Evolutionary conservation across 2,113 vertebrate species (phyloP), one percentile per base, ranked within the genome.

Genomic region (Zeus faber): DNA sequence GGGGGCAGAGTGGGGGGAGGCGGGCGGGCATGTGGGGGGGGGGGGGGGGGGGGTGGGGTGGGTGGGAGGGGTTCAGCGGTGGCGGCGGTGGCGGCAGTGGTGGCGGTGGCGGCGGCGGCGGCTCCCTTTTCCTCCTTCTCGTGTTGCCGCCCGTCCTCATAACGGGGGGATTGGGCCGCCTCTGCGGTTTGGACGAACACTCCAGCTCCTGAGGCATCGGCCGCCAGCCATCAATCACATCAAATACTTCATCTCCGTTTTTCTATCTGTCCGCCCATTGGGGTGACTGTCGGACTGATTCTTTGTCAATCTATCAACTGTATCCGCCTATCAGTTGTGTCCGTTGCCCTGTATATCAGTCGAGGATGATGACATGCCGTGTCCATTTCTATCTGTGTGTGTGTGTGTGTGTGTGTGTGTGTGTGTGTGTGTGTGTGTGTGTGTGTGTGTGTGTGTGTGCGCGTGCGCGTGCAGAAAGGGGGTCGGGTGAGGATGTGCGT

Each of bases 111-210:
- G n/a, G n/a, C n/a, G 27, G 61, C 18, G 64, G 47, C 7, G 49
- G 25, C 55, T 66, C 72, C 55, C 67, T 72, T 69, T 72, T 62
- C 62, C 55, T 78, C 22, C 70, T 58, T 60, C 60, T 73, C 69
- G 63, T 49, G 66, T 77, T 76, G 75, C 75, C 67, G 51, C 57
- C 40, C 8, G 55, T 49, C 60, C 65, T 79, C 62, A 20, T 53
- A 61, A 58, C 61, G 27, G 17, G 57, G 67, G 58, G 21, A 63
- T 55, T 65, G 61, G 20, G 65, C 62, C 56, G 54, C 20, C 3
- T 7, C 59, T 72, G 81, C 35, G 65, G 77, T 83, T 76, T 70
- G 72, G 67, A 78, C 43, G n/a, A n/a, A n/a, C n/a, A n/a, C n/a
- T n/a, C n/a, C n/a, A n/a, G n/a, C n/a, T n/a, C n/a, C n/a, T n/a